Evolutionary conservation across 2,888 invertebrate species (phyloP), one percentile per base, ranked within the genome.

Genomic region (Agriopis aurantiaria): DNA sequence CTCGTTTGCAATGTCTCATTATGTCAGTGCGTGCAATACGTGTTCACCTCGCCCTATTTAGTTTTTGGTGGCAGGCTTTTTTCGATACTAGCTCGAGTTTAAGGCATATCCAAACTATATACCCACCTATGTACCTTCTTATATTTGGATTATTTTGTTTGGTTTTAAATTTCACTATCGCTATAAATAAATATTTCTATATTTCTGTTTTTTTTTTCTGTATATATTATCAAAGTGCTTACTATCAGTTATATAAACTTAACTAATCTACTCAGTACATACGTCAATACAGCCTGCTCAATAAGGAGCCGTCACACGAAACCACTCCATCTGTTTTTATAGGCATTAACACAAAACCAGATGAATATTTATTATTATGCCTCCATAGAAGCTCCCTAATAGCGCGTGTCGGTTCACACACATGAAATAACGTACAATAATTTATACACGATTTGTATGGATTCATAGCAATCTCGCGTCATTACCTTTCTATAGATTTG

Each of bases 401-500:
- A 90, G 87, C 81, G 81, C 87, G 85, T 83, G 82, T 83, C 82
- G 81, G 75, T 82, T 78, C 75, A 78, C 72, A 74, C 76, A 77
- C 77, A 55, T 51, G 41, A 51, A 12, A 61, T 61, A 52, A 61
- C 14, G 46, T 62, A 75, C 72, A 78, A 83, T 85, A 81, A 85
- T 85, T 86, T 85, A 87, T 83, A 82, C 78, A 78, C 81, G 80
- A 82, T 85, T 81, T 51, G 82, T 81, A 82, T 83, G 77, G 81
- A 82, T 82, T 81, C 80, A 81, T 81, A 76, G 76, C 77, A 75
- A 82, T 72, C 80, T 80, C 90, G 91, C 88, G 79, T 90, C 91
- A 91, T 91, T 91, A 89, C 90, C 86, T 89, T 87, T 74, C 82
- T 87, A 89, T 88, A 85, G 85, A 85, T 78, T 77, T 81, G 80